Evolutionary conservation across 2,113 vertebrate genomes (phyloP), one percentile per base, ranked within the genome.

Genomic region (Nothoprocta pentlandii): DNA sequence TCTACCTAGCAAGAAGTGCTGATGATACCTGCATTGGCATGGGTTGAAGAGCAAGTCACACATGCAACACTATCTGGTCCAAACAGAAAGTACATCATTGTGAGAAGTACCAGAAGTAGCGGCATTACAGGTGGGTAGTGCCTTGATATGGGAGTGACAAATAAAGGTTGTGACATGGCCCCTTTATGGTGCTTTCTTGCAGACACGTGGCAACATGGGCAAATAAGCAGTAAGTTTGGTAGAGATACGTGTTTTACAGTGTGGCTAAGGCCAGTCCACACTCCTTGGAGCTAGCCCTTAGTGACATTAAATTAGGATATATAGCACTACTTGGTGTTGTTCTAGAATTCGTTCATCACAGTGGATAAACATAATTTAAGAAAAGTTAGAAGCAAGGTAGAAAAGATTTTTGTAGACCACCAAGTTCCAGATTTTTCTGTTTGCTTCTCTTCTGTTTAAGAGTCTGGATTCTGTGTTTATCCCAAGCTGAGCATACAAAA

Each of bases 51-150:
- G 53, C 10, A 11, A 93, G 42, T 30, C 42, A 78, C 9, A 41
- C 12, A 41, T 20, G 6, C 54, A 51, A 73, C 12, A 23, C 7
- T 44, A 8, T 26, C 10, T 44, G 25, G 15, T 69, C 53, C 39
- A 56, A 75, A 59, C 19, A 76, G 25, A 14, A 83, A 87, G 80
- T 8, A 61, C 15, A 75, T 14, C 34, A 25, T 19, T 62, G 12
- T 42, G 22, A 85, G 32, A 85, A 85, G 32, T 58, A 71, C 12
- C n/a, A 83, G 34, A 74, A 66, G 10, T 7, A 85, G 10, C 26
- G 67, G 53, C 21, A 47, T 7, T 53, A 34, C 0, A 0, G 12
- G 23, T 58, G 28, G 42, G 14, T 8, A 66, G 20, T 63, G 36
- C 19, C 26, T 44, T 42, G 9, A 75, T 58, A 63, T 0, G 6